Conservation (phyloP, 2,113 vertebrate genomes). For the Laticauda colubrina region DNA sequence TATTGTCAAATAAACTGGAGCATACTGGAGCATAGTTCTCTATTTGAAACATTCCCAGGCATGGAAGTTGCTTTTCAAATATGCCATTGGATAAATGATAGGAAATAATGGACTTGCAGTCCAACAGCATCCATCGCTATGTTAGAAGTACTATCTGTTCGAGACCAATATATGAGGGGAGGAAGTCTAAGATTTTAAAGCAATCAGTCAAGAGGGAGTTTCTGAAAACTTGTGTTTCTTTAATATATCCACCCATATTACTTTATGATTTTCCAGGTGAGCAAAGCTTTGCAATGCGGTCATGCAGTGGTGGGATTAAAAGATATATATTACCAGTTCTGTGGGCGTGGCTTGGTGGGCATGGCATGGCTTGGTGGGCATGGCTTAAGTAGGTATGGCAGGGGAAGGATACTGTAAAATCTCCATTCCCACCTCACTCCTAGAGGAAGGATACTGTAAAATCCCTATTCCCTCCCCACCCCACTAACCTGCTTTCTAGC, state of each 20-base stretch:
- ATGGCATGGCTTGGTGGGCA: no score
- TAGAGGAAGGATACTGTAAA: no score
- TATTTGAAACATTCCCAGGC: neutral
- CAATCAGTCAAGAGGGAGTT: neutral
- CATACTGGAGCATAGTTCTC: neutral
- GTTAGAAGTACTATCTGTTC: neutral
- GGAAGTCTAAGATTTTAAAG: neutral
- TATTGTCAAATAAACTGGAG: neutral
- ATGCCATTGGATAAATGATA: neutral
- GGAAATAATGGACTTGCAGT: neutral
- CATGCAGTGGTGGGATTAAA: no score
- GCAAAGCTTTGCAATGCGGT: neutral
- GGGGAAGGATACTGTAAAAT: no score
- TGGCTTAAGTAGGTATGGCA: no score
- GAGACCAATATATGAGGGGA: neutral
- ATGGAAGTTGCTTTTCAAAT: neutral
- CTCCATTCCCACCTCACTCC: no score
- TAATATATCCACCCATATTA: neutral
- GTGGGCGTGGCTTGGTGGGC: no score
- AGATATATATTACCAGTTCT: no score
- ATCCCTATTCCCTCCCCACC: no score
- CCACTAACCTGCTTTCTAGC: no score
- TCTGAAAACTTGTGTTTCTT: neutral
- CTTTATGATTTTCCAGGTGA: neutral
- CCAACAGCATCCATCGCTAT: neutral